Evolutionary conservation across 2,797 vertebrate genomes (phyloP), one percentile per base, ranked within the genome.

Genomic region (Myiotriccus ornatus): DNA sequence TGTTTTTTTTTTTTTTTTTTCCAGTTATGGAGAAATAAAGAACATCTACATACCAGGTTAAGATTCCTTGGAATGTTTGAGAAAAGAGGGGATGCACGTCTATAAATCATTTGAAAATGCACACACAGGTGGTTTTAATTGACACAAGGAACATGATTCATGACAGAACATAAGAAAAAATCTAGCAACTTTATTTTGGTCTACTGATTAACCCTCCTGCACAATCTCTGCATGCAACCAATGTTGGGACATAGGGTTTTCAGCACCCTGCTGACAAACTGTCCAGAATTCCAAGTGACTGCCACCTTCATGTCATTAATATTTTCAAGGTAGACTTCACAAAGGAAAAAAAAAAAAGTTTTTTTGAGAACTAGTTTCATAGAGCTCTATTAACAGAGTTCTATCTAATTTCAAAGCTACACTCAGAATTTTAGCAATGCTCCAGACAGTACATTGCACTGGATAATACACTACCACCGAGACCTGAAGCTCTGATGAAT

Each of bases 81-180:
- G 84, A 95, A 85, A 68, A 87, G 87, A 53, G 93, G 91, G 69
- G 80, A 95, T 78, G 57, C 69, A 69, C 10, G 6, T 41, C 69
- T 57, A 95, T 95, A 97, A 97, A 95, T 95, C 79, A 90, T 89
- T 91, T 63, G 68, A 93, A 84, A 92, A 74, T 46, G 47, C 64
- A n/a, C 20, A 21, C 53, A 92, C 96, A 97, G 90, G 91, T 98
- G 93, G 87, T 94, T 97, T 94, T 91, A 96, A 88, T 95, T 92
- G 87, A 90, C 57, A 24, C 52, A 79, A 77, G 65, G 49, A 96
- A 96, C 76, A 93, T 90, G 90, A 93, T 91, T 91, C 93, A 90
- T 92, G 90, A 78, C 67, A 87, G 35, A 89, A 78, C 83, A 59
- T 43, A 67, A 64, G 68, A 39, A 70, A 80, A 77, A 91, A 83